Base-by-base conservation (phyloP, 2,113 vertebrate genomes). In the Cnemophilus loriae region DNA sequence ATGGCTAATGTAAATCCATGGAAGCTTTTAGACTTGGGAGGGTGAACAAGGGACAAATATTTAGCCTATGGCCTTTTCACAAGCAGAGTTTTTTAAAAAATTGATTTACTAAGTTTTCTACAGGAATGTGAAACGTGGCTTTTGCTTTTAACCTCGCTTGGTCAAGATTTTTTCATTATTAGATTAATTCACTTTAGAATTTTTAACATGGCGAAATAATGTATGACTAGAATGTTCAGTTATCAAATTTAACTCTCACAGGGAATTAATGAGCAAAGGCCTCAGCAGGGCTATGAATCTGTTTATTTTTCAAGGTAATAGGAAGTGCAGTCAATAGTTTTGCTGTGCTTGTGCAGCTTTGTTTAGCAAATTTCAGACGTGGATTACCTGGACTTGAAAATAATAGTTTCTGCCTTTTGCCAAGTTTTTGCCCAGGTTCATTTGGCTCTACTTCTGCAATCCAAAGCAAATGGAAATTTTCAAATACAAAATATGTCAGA, bases 161-260 rank as follows among this genome's bases (percentile, higher is more conserved):
- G 39, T 60, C 55, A 47, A 78, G 68, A 11, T 14, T 77, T 96
- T 84, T 94, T 83, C n/a, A 53, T 88, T 39, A 89, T 85, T 91
- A 75, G 24, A 47, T 41, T 70, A 81, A 84, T 75, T 73, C 47
- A 81, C 30, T 89, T 63, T 17, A 47, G 28, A 95, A 64, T 94
- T 75, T 60, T 71, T 52, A 93, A 84, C 80, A 59, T 77, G 74
- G 70, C n/a, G 79, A 90, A 96, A 95, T 83, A 92, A 83, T 8
- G 23, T 59, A 69, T 7, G 22, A 74, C 22, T 76, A 75, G 78
- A 87, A 87, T 59, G 85, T 60, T 67, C 49, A 68, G n/a, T 91
- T 94, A 84, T 71, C 70, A 88, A 11, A 37, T 63, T 67, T 86
- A 86, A 70, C n/a, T 42, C 22, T 90, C 59, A 39, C 55, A 65